These are phyloP conservation scores for Plusia festucae DNA, from an alignment of 2,888 invertebrate species.

Conservation along the genomic window DNA sequence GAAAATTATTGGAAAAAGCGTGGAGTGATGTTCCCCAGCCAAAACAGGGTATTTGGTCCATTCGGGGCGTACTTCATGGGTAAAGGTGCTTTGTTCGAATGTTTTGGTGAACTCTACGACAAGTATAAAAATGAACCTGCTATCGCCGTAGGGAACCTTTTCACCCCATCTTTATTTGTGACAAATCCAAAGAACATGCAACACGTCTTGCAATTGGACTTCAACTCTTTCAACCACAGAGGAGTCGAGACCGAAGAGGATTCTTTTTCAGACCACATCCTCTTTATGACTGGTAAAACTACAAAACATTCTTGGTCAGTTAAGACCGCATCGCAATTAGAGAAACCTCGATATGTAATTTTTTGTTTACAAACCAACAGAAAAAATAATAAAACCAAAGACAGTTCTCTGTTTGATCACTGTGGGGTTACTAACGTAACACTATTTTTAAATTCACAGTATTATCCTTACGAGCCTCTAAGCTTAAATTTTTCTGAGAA, in stretches of 20 bases:
- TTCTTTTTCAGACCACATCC: slow-evolving; percentile 65
- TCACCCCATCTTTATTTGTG: slow-evolving; percentile 57
- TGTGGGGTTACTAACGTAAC: too few species aligned
- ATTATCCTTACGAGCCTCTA: too few species aligned
- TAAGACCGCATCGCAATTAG: too few species aligned
- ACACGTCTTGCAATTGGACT: slow-evolving; percentile 63
- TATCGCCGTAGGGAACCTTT: slow-evolving; percentile 59
- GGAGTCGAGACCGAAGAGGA: slow-evolving; percentile 64
- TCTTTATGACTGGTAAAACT: slow-evolving; percentile 69
- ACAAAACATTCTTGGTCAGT: too few species aligned
- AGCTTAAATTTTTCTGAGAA: too few species aligned
- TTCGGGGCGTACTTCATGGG: slow-evolving; percentile 63
- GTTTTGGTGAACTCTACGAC: slow-evolving; percentile 64
- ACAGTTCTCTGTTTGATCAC: too few species aligned
- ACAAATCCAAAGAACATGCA: slow-evolving; percentile 64
- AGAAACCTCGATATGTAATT: too few species aligned
- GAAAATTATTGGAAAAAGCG: slow-evolving; percentile 71
- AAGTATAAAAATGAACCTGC: slow-evolving; percentile 66
- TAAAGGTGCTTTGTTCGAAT: slow-evolving; percentile 63
- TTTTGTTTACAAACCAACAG: too few species aligned
- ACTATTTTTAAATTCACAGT: too few species aligned
- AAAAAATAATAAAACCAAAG: too few species aligned
- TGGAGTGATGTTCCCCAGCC: slow-evolving; percentile 63
- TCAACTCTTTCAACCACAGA: slow-evolving; percentile 66
- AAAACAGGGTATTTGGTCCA: slow-evolving; percentile 63